phyloP scores from a whole-genome alignment of 2,888 invertebrate genomes.

The Gastrophysa polygoni region DNA sequence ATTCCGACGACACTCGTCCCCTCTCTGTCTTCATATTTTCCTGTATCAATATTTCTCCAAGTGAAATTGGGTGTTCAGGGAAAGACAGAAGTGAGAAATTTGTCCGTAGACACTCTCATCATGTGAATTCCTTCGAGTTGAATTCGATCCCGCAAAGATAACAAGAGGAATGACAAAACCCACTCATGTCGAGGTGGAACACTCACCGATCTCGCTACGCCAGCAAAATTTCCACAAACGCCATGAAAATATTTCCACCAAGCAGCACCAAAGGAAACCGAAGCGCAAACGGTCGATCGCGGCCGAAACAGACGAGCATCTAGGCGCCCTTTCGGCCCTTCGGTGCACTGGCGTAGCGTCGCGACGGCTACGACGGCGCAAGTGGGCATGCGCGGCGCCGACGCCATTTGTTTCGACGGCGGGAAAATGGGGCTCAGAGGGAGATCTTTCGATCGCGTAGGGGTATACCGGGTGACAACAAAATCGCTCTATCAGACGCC shows the following conservation, averaged over 20 bases:
- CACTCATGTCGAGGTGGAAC: neutral
- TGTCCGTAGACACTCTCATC: too few species aligned
- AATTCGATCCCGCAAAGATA: too few species aligned
- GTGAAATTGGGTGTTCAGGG: too few species aligned
- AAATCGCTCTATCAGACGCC: too few species aligned
- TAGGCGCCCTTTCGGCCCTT: conserved; percentile 37
- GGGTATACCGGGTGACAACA: neutral
- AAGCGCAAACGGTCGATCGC: conserved; percentile 39
- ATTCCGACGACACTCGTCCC: too few species aligned
- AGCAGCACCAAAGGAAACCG: conserved; percentile 32
- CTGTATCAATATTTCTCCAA: too few species aligned
- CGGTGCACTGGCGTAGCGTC: conserved; percentile 52
- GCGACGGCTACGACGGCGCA: conserved; percentile 41
- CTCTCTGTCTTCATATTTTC: too few species aligned
- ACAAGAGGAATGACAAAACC: neutral
- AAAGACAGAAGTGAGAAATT: too few species aligned
- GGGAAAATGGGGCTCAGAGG: conserved; percentile 10
- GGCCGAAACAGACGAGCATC: conserved; percentile 41
- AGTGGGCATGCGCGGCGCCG: conserved; percentile 43
- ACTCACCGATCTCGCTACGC: conserved; percentile 24
- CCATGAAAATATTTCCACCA: conserved; percentile 13
- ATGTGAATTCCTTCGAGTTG: too few species aligned
- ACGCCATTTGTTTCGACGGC: neutral
- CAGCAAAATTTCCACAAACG: conserved; percentile 12
- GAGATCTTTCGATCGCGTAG: conserved; percentile 3